Percentiles rank a stretch among this genome's conserved stretches.
phyloP scores from a whole-genome alignment of 30 jellyfish, hydroid and myxozoan species.

The Chrysaora quinquecirrha region DNA sequence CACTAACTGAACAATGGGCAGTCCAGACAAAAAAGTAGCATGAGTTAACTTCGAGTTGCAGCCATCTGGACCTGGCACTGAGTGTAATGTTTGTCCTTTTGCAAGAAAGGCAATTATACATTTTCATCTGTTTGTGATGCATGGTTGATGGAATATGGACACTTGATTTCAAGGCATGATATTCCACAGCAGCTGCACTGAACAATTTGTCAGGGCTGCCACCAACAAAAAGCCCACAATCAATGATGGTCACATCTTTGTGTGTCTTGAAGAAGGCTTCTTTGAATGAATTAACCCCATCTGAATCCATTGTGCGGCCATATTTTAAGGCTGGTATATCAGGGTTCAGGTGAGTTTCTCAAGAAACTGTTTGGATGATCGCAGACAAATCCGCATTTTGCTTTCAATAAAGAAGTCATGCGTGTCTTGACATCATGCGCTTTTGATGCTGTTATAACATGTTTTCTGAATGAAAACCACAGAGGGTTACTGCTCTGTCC shows the following conservation, averaged over 20 bases:
- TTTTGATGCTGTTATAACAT: constrained; percentile 5
- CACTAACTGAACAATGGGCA: constrained; percentile 9
- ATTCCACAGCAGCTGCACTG: too few relatives aligned
- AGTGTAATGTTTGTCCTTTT: too few relatives aligned
- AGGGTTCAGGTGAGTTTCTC: constrained; percentile 41
- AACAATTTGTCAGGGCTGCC: constrained; percentile 24
- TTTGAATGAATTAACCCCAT: background rate
- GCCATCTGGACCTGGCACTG: too few relatives aligned
- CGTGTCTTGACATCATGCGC: too few relatives aligned
- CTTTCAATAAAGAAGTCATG: background rate
- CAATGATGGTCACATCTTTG: constrained; percentile 10
- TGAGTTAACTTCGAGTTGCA: constrained; percentile 29
- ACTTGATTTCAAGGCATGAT: too few relatives aligned
- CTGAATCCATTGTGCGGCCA: constrained; percentile 55
- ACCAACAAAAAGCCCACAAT: constrained; percentile 49
- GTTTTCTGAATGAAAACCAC: too few relatives aligned
- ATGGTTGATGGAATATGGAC: constrained; percentile 25
- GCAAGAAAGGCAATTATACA: too few relatives aligned
- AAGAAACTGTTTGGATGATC: constrained; percentile 15
- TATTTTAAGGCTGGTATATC: constrained; percentile 67
- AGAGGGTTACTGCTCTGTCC: too few relatives aligned
- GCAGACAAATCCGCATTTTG: constrained; percentile 24
- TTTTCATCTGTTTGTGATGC: constrained; percentile 16
- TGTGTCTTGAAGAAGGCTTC: background rate
- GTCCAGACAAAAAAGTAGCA: too few relatives aligned